Evolutionary conservation across 2,888 invertebrate genomes (phyloP), one percentile per base, ranked within the genome.

Genomic region (Tridacna gigas): DNA sequence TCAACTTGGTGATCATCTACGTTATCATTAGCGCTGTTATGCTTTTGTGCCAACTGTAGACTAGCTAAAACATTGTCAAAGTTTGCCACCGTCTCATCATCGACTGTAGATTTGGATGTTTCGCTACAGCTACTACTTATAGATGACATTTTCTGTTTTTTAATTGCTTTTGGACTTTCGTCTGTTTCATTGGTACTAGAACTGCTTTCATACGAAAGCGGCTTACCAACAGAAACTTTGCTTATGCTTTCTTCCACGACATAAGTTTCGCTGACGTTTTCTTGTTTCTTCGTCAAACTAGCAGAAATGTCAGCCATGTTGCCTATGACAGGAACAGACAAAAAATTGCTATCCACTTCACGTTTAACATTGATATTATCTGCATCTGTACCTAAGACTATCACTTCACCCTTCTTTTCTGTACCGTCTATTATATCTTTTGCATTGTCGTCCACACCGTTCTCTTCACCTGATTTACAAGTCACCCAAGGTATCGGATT

Each of bases 21-120:
- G 51, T 71, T 71, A 22, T 47, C 25, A 37, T 37, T 7, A 37
- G 37, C 37, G 7, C 37, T 37, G 7, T 37, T 37, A 4, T 7
- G 37, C 1, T 26, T 37, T n/a, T 77, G 56, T 11, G 28, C 51
- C 0, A 22, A 0, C 28, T 66, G 37, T 5, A 77, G 69, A 22
- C 56, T 67, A 1, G 77, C 67, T 12, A 77, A 60, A 26, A 77
- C 77, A 22, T 77, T 77, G 13, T 77, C 67, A 60, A 56, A 77
- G 20, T 69, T 56, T 22, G 67, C 48, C n/a, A 77, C 56, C 1
- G 77, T 77, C 22, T 77, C 69, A 11, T 77, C 77, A 28, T 77
- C 77, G 0, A 77, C 69, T 3, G 67, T 63, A 7, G 75, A 69
- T 20, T 75, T 75, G 1, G 75, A 71, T 13, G 25, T 47, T 13